Percentiles rank a stretch among this genome's conserved stretches.
These are phyloP conservation scores for Heteromyza rotundicornis DNA, from an alignment of 2,888 invertebrate species.

Conservation along the genomic window DNA sequence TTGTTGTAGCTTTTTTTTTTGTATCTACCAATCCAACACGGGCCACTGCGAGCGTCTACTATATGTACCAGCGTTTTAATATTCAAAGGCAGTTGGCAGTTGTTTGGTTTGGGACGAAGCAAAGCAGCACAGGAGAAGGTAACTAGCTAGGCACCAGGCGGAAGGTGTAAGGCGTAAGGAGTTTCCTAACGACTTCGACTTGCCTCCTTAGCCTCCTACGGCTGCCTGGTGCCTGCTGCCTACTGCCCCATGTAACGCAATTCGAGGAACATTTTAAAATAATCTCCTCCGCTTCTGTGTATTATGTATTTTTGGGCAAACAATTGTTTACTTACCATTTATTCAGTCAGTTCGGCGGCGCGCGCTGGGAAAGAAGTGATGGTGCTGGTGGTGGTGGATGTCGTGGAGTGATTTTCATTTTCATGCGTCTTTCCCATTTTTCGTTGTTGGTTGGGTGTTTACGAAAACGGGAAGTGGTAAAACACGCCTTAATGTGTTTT, in stretches of 20 bases:
- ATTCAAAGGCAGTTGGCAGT: neutral
- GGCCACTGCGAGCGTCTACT: neutral
- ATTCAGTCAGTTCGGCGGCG: too few species aligned
- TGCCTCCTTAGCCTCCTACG: too few species aligned
- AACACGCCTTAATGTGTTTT: slow-evolving; percentile 15
- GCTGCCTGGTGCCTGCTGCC: neutral
- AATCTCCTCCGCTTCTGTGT: neutral
- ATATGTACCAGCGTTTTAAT: neutral
- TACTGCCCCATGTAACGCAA: neutral
- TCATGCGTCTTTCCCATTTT: too few species aligned
- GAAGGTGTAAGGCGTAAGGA: too few species aligned
- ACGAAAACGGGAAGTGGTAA: slow-evolving; percentile 9
- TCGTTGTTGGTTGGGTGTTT: neutral
- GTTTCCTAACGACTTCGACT: too few species aligned
- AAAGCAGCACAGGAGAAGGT: too few species aligned
- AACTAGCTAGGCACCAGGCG: too few species aligned
- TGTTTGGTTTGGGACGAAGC: too few species aligned
- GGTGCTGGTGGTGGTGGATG: too few species aligned
- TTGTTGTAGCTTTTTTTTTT: slow-evolving; percentile 20
- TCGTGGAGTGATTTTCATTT: neutral
- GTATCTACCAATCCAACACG: slow-evolving; percentile 10
- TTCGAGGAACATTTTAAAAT: neutral
- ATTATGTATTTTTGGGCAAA: neutral
- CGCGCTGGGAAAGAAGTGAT: too few species aligned
- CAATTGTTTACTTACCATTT: neutral